These are phyloP conservation scores for Heliconius nattereri DNA, from an alignment of 1,140 invertebrate genomes.

Conservation along the genomic window DNA sequence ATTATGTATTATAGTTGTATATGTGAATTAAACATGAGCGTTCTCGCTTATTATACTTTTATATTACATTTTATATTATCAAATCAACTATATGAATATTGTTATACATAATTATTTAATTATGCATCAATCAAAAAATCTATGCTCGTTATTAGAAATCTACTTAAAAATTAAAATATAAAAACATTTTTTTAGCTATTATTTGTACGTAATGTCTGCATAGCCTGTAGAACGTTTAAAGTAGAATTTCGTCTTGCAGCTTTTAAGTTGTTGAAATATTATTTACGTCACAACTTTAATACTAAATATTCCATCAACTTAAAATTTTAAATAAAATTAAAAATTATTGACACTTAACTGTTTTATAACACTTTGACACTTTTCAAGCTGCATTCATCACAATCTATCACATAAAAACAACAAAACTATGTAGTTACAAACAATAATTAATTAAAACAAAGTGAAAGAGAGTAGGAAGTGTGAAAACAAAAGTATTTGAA, in stretches of 20 bases:
- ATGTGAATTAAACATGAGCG: slow-evolving; percentile 6
- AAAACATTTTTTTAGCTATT: no score
- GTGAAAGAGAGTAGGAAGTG: slow-evolving; percentile 51
- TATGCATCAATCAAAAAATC: neutral
- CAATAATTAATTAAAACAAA: slow-evolving; percentile 36
- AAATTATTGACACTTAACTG: neutral
- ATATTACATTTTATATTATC: neutral
- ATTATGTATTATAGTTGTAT: neutral
- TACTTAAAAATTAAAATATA: no score
- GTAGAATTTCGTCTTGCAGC: no score
- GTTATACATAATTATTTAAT: neutral
- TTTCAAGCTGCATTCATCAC: neutral
- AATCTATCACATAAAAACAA: neutral
- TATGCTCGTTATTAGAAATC: neutral
- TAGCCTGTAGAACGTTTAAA: no score
- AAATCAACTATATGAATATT: neutral
- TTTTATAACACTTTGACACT: neutral
- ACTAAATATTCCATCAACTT: no score
- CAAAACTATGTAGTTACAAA: neutral
- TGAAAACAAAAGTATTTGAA: slow-evolving; percentile 54
- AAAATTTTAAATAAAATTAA: no score
- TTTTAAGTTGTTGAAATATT: no score
- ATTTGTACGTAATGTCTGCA: no score
- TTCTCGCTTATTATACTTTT: slow-evolving; percentile 6
- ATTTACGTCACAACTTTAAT: no score